Percentiles rank a stretch among this genome's conserved stretches.
Evolutionary conservation across 1,140 invertebrate genomes (phyloP).

Genomic region (Achatina immaculata): DNA sequence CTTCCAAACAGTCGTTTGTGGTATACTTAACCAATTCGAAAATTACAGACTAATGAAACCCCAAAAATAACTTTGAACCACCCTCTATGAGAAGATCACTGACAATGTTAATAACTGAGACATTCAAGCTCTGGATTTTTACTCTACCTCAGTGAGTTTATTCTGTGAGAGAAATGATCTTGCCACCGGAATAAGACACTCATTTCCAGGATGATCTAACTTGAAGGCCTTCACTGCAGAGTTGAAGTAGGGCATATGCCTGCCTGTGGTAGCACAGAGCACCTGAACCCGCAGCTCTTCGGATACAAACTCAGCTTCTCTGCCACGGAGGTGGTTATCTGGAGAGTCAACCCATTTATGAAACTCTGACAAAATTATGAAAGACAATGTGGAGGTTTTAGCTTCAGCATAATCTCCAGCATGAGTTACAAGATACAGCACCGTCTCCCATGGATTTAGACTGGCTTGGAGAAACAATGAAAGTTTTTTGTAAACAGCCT

Average conservation of each 20-base stretch:
- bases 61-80: too few relatives aligned
- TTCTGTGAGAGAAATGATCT: slow-evolving; percentile 46
- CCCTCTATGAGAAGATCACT: too few relatives aligned
- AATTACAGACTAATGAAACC: too few relatives aligned
- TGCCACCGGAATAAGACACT: slow-evolving; percentile 53
- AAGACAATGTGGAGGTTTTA: slow-evolving; percentile 59
- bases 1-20: too few relatives aligned
- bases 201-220: slow-evolving; percentile 55
- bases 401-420: slow-evolving; percentile 50
- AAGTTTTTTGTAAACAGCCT: slow-evolving; percentile 38
- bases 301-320: slow-evolving; percentile 40
- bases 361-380: slow-evolving; percentile 60
- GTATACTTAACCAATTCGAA: too few relatives aligned
- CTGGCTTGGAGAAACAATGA: slow-evolving; percentile 28
- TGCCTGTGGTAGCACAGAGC: slow-evolving; percentile 51
- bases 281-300: slow-evolving; percentile 50
- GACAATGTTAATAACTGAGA: too few relatives aligned
- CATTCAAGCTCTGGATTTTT: too few relatives aligned
- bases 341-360: slow-evolving; percentile 52
- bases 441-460: slow-evolving; percentile 53
- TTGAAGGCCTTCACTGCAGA: slow-evolving; percentile 54
- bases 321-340: slow-evolving; percentile 25
- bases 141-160: slow-evolving; percentile 60
- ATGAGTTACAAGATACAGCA: slow-evolving; percentile 52
- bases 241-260: slow-evolving; percentile 58